phyloP scores from a whole-genome alignment of 2,113 vertebrate genomes.

The Notothenia rossii region DNA sequence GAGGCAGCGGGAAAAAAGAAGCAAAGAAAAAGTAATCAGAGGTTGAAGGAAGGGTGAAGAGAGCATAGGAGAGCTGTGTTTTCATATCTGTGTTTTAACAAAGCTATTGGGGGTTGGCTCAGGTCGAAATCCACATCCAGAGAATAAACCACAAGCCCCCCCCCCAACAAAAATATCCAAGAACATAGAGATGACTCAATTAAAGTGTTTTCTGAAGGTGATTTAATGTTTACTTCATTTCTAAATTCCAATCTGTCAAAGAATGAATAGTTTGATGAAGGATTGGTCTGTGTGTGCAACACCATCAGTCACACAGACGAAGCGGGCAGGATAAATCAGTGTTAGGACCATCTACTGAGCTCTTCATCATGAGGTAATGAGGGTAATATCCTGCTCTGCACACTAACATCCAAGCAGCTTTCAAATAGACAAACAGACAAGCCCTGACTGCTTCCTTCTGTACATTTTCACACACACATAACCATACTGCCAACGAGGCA shows the following conservation, averaged over 20 bases:
- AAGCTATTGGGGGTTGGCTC: conserved; percentile 20
- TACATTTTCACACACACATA: not conserved
- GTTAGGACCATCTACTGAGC: conserved; percentile 75
- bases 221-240: conserved; percentile 65
- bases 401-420: conserved; percentile 53
- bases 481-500: not conserved
- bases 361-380: conserved; percentile 78
- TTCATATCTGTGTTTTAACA: conserved; percentile 36
- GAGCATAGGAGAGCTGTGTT: conserved; percentile 26
- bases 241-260: conserved; percentile 67
- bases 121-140: not conserved
- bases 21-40: conserved; percentile 29
- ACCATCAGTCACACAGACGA: conserved; percentile 71
- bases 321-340: conserved; percentile 73
- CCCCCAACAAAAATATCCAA: not conserved
- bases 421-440: conserved; percentile 58
- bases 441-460: not conserved
- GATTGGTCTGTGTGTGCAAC: conserved; percentile 61
- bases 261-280: conserved; percentile 66
- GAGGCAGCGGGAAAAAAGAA: conserved; percentile 29
- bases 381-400: conserved; percentile 71
- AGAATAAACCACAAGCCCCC: not conserved
- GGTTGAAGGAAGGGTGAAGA: conserved; percentile 36
- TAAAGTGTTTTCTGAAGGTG: conserved; percentile 49
- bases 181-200: conserved; percentile 62